Percentiles rank a stretch among this genome's conserved stretches.
phyloP scores from a whole-genome alignment of 2,797 vertebrate genomes.

The Pangasius sanitwongsei region DNA sequence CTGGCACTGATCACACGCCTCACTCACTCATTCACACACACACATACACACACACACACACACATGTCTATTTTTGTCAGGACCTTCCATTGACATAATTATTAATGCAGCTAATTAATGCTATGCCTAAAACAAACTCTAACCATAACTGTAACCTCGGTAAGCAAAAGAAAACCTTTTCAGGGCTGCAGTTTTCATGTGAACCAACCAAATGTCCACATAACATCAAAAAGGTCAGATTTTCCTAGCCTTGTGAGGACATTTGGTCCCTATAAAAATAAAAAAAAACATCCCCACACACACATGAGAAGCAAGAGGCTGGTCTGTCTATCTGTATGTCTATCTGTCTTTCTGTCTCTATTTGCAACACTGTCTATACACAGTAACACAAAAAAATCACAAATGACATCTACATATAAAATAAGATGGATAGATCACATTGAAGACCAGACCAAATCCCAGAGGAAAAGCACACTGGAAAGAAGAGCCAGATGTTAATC shows the following conservation, averaged over 20 bases:
- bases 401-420: not conserved
- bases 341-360: not conserved
- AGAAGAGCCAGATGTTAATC: conserved; percentile 16
- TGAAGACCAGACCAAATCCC: not conserved
- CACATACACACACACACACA: not conserved
- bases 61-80: not conserved
- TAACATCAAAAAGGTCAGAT: not conserved
- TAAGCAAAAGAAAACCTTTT: not conserved
- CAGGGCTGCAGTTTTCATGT: not conserved
- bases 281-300: not conserved
- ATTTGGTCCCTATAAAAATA: not conserved
- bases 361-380: not conserved
- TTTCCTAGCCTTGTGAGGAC: not conserved
- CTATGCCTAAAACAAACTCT: not conserved
- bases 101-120: not conserved
- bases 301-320: not conserved
- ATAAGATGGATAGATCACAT: not conserved
- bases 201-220: not conserved
- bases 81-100: not conserved
- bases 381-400: not conserved
- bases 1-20: conserved; percentile 26
- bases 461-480: not conserved
- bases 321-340: not conserved
- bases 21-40: not conserved
- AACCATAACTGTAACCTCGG: not conserved